phyloP scores from a whole-genome alignment of 64 coral and sea anemone species.

The Anthopleura sola region DNA sequence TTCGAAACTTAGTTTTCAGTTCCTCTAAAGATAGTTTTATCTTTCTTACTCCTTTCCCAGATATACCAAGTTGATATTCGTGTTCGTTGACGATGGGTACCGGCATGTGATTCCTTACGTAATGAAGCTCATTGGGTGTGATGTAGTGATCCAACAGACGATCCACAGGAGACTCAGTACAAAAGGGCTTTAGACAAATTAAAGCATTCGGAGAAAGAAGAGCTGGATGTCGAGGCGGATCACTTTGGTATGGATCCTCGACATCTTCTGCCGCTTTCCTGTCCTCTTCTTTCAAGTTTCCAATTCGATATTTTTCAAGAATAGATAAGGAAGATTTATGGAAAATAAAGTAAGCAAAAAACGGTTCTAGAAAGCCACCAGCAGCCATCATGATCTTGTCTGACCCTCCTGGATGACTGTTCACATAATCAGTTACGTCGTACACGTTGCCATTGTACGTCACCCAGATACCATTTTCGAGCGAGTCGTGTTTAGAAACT shows the following conservation, averaged over 20 bases:
- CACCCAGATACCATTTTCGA: conserved; percentile 33
- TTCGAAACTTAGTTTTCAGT: conserved; percentile 19
- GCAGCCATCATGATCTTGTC: conserved; percentile 34
- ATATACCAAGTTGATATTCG: conserved; percentile 24
- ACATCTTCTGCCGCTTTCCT: neutral
- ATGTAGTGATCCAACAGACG: conserved; percentile 14
- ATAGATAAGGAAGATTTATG: conserved; percentile 9
- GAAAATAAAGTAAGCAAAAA: conserved; percentile 25
- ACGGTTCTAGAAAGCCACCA: neutral
- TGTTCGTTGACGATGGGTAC: conserved; percentile 24
- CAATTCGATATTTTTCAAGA: conserved; percentile 27
- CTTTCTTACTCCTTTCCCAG: conserved; percentile 9
- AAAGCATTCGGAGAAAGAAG: neutral
- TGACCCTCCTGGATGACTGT: conserved; percentile 22
- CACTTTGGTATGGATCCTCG: conserved; percentile 16
- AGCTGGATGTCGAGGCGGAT: conserved; percentile 21
- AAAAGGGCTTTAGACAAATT: conserved; percentile 26
- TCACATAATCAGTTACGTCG: conserved; percentile 45
- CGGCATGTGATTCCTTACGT: conserved; percentile 38
- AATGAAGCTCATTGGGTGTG: conserved; percentile 39
- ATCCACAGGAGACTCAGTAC: conserved; percentile 27
- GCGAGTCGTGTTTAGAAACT: conserved; percentile 19
- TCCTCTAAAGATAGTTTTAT: conserved; percentile 27
- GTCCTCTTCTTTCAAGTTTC: conserved; percentile 23
- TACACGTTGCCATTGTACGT: conserved; percentile 38